A percentile compares a stretch with the other conserved stretches of the same genome.
These are phyloP conservation scores for Cladopsammia gracilis DNA, from an alignment of 64 coral and sea anemone genomes.

Conservation along the genomic window DNA sequence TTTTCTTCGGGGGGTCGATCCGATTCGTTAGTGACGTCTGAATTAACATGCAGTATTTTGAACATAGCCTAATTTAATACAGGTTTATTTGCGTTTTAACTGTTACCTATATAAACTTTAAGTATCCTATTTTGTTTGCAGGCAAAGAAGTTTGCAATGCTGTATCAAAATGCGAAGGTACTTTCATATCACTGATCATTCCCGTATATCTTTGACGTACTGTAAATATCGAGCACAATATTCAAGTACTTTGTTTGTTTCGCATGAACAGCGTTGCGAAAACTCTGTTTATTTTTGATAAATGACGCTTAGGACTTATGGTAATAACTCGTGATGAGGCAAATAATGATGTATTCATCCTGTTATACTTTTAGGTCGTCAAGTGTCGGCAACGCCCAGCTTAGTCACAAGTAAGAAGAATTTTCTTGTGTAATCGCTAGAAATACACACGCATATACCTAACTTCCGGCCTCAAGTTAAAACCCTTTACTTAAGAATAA, in stretches of 20 bases:
- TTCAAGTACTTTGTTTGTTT: conserved; percentile 18
- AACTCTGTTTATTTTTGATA: background rate
- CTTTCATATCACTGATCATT: background rate
- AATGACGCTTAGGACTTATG: background rate
- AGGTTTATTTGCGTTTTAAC: no score
- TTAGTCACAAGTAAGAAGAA: conserved; percentile 7
- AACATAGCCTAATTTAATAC: no score
- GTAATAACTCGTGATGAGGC: conserved; percentile 2
- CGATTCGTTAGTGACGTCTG: no score
- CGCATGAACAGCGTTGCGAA: background rate
- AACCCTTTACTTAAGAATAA: background rate
- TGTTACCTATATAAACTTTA: background rate
- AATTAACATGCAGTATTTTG: no score
- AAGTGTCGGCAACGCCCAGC: background rate
- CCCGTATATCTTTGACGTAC: background rate
- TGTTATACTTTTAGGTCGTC: background rate
- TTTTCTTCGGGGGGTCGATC: no score
- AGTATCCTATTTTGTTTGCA: background rate
- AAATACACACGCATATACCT: background rate
- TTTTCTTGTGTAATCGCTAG: background rate
- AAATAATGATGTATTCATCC: background rate
- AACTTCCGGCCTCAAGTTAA: no score
- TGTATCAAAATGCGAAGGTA: conserved; percentile 62
- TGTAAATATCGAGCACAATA: background rate
- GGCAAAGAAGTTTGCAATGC: conserved; percentile 55